Evolutionary conservation across 2,797 vertebrate species (phyloP), one percentile per base, ranked within the genome.

Genomic region (Myoxocephalus aenaeus): DNA sequence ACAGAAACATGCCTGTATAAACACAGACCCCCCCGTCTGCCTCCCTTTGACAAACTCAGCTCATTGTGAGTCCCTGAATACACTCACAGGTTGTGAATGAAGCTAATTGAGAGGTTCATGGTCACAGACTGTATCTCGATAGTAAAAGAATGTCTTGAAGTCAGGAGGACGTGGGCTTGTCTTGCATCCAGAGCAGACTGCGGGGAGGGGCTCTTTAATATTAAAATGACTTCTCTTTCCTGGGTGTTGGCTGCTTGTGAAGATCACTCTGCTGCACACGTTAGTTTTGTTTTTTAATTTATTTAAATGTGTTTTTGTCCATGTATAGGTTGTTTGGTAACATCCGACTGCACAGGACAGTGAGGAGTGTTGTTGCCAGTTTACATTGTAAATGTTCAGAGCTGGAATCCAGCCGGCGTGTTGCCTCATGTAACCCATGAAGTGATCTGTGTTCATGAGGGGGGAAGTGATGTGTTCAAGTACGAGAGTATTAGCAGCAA

Each of bases 321-420:
- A 12, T 22, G 36, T 56, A 65, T 17, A 5, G 18, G 18, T 14
- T 29, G 64, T 40, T 59, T 36, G 44, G 53, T 4, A 46, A 36
- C 29, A 12, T 57, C 36, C 68, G 65, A 59, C 7, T 51, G 1
- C 70, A 51, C 40, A 38, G 4, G 54, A 34, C 29, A 11, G 62
- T 29, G 67, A 18, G 27, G 22, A 42, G 73, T 44, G 50, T 72
- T 67, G 27, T 67, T 61, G 62, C n/a, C 70, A 63, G 70, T 65
- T 70, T 61, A 57, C 57, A 57, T n/a, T 64, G 69, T 79, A 75
- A 82, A 72, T 76, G 58, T 66, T 80, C 65, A 64, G 77, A 82
- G 84, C 79, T 91, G 92, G 91, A 92, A 91, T 93, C 87, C 82
- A 70, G 72, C 44, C 36, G 78, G 71, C 92, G 66, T 89, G 89